Evolutionary conservation across 2,113 vertebrate species (phyloP), one percentile per base, ranked within the genome.

Genomic region (Cavia porcellus): DNA sequence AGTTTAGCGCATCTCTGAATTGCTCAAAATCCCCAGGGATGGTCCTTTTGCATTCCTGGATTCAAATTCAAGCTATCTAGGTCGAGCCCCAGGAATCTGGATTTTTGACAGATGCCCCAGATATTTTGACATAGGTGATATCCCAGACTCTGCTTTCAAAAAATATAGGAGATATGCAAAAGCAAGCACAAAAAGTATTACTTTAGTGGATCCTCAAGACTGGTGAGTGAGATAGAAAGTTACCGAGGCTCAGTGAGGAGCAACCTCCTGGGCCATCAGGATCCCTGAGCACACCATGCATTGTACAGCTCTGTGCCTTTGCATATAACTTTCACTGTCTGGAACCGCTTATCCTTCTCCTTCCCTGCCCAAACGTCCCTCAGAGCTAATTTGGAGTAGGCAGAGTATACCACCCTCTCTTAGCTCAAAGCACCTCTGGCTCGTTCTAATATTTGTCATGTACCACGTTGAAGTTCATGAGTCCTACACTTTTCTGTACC

Each of bases 21-120:
- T 87, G 20, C 55, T 81, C 84, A 92, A 38, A n/a, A 92, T 95
- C 22, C 2, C 45, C 42, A 35, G 7, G 35, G 17, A 83, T 47
- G 15, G 25, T 32, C 45, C 75, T 50, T 79, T 52, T 86, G 17
- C 1, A 80, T 2, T n/a, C 38, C 14, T 9, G 59, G n/a, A 93
- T 72, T 86, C 86, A 92, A 86, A 92, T 66, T 90, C 52, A 66
- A 74, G 4, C 13, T 96, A 7, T 94, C 61, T 85, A 72, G 9
- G 3, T 55, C 89, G 10, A 22, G 28, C 12, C 20, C 25, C 52
- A 82, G 30, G 75, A 92, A 79, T 52, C 32, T 75, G 11, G 12
- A 35, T 88, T 79, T 96, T 94, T 94, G 1, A 61, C 14, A 57
- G 8, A 17, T 35, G 72, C 13, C 25, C n/a, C 38, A 94, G 30